Base-by-base conservation (phyloP, 2,113 vertebrate species). In the Gallinago media region DNA sequence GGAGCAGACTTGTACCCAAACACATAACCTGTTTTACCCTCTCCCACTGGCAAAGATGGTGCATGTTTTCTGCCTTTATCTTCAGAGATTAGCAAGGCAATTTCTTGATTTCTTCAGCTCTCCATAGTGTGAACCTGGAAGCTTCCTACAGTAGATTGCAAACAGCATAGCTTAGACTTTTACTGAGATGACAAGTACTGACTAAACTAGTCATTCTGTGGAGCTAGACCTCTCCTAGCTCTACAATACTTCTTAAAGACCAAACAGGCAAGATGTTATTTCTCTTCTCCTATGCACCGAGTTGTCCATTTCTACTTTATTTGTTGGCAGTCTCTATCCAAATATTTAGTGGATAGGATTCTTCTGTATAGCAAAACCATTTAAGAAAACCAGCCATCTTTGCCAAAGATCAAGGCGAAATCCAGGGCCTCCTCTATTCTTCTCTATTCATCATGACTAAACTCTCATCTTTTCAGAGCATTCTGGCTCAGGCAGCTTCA, bases 391-490 rank as follows among this genome's bases (percentile, higher is more conserved):
- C 32, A 66, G 15, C 13, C 73, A 67, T 44, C 75, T 90, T 74
- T 38, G 29, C 31, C 38, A 67, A 83, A 92, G 88, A 94, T 90
- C 70, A 94, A 88, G 44, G 22, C 27, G 42, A 83, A 96, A 83
- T 32, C 21, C 34, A 83, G 34, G 46, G 14, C 59, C 63, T 88
- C 75, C 56, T 93, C 61, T 71, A 40, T 90, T 85, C 46, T 75
- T 71, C 72, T 93, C 68, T 73, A 29, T 92, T 85, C 36, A 32
- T 77, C 63, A 56, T 68, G 23, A 75, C 96, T 85, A 72, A 82
- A 89, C 65, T 86, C 58, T 89, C 73, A 78, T 96, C 81, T 92
- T 95, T 94, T 94, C 78, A 93, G 73, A 91, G 56, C 15, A 21
- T 76, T 90, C 61, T 92, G 73, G 75, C 82, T 88, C 32, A 80